Conservation (phyloP, 2,888 invertebrate genomes). For the Tubulanus polymorphus region DNA sequence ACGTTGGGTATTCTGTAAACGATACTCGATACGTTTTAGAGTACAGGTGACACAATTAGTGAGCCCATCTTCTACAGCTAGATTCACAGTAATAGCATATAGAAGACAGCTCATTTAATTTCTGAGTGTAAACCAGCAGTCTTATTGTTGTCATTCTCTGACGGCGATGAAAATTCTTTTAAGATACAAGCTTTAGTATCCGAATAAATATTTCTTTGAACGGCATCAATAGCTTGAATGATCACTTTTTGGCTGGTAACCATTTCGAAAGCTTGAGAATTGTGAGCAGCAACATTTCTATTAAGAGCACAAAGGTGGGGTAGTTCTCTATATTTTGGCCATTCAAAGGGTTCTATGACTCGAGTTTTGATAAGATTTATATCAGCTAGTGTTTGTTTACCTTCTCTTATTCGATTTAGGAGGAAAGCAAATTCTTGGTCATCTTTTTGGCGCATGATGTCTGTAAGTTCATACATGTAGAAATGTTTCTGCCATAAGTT, state of each 20-base stretch:
- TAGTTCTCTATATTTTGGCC: too few relatives aligned
- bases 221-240: conserved; percentile 16
- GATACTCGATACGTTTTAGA: conserved; percentile 18
- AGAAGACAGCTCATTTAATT: conserved; percentile 5
- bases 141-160: conserved; percentile 14
- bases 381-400: conserved; percentile 20
- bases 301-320: too few relatives aligned
- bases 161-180: too few relatives aligned
- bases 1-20: conserved; percentile 5
- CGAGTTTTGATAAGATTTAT: conserved; percentile 15
- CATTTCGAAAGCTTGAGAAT: too few relatives aligned
- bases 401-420: conserved; percentile 23
- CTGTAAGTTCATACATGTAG: conserved; percentile 19
- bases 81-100: conserved; percentile 14
- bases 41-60: conserved; percentile 23
- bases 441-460: conserved; percentile 24
- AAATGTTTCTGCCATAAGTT: conserved; percentile 22
- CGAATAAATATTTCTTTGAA: conserved; percentile 15
- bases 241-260: too few relatives aligned
- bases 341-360: not conserved
- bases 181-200: conserved; percentile 11
- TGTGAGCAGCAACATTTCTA: too few relatives aligned
- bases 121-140: conserved; percentile 18
- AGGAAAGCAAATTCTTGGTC: conserved; percentile 22
- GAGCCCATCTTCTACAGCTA: conserved; percentile 22